Evolutionary conservation across 1,140 invertebrate species (phyloP).

Genomic region (Bombus difficillimus): DNA sequence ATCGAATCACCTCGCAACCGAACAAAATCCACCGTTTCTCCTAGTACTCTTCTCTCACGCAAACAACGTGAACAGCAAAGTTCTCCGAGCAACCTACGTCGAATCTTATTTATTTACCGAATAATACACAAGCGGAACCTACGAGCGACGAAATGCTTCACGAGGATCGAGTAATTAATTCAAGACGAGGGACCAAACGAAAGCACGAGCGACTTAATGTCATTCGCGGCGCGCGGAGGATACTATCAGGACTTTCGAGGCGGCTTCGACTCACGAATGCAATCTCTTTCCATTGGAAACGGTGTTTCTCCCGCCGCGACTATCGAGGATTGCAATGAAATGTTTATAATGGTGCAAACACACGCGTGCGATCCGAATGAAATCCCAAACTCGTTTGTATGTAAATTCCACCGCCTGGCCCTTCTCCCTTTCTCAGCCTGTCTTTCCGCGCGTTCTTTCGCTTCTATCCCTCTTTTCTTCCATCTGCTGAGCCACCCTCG

Average conservation of each 20-base stretch:
- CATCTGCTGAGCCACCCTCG: not conserved
- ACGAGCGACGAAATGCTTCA: not conserved
- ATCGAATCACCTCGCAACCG: not conserved
- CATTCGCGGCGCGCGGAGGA: not conserved
- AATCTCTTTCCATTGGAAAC: constrained; percentile 30
- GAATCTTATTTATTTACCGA: not conserved
- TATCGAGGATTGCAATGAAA: constrained; percentile 50
- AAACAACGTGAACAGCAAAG: not conserved
- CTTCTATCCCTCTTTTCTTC: constrained; percentile 18
- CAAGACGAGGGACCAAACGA: not conserved
- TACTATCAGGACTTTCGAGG: not conserved
- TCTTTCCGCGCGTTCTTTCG: constrained; percentile 14
- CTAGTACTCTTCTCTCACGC: not conserved
- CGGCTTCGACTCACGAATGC: not conserved
- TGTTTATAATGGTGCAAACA: constrained; percentile 63
- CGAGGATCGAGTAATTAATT: constrained; percentile 4
- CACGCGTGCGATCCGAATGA: constrained; percentile 64
- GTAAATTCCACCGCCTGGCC: constrained; percentile 59
- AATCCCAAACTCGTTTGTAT: constrained; percentile 74
- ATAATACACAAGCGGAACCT: not conserved
- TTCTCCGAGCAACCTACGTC: not conserved
- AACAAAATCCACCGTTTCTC: not conserved
- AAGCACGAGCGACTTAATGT: not conserved
- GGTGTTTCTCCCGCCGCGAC: not conserved
- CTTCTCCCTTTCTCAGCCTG: not conserved